These are phyloP conservation scores for Coregonus clupeaformis DNA, from an alignment of 2,113 vertebrate species.

Conservation along the genomic window DNA sequence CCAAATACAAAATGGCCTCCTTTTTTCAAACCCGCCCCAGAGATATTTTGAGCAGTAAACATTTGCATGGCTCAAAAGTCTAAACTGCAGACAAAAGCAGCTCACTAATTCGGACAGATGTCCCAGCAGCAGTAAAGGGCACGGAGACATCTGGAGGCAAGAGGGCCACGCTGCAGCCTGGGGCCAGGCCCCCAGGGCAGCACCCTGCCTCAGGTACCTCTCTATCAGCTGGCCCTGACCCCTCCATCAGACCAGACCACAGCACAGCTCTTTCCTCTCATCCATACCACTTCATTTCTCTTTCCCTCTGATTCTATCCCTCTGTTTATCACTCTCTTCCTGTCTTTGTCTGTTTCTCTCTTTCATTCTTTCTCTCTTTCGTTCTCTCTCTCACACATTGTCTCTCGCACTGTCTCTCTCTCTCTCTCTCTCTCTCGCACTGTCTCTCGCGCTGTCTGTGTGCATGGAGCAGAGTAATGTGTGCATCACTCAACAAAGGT, in stretches of 20 bases:
- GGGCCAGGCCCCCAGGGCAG: constrained; percentile 50
- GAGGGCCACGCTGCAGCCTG: constrained; percentile 58
- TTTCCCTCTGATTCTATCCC: constrained; percentile 16
- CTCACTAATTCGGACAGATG: constrained; percentile 74
- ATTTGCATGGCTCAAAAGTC: constrained; percentile 45
- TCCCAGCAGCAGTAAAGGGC: constrained; percentile 70
- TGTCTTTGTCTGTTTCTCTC: not conserved
- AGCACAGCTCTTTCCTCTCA: constrained; percentile 9
- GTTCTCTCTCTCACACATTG: not conserved
- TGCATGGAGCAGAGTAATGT: constrained; percentile 10
- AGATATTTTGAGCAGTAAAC: constrained; percentile 48
- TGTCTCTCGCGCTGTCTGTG: not conserved
- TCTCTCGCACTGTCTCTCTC: not conserved
- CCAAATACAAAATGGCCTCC: constrained; percentile 16
- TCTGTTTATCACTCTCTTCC: constrained; percentile 12
- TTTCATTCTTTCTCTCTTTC: not conserved
- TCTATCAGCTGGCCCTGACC: constrained; percentile 71
- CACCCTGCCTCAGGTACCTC: constrained; percentile 51
- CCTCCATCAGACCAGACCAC: constrained; percentile 40
- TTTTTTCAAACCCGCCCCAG: constrained; percentile 5
- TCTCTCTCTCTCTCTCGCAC: not conserved
- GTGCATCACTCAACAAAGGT: constrained; percentile 30
- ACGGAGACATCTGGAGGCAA: constrained; percentile 72
- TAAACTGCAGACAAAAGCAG: constrained; percentile 64
- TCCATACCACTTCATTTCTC: not conserved